Percentiles rank a stretch among this genome's conserved stretches.
These are phyloP conservation scores for Acrobasis suavella DNA, from an alignment of 2,888 invertebrate species.

Conservation along the genomic window DNA sequence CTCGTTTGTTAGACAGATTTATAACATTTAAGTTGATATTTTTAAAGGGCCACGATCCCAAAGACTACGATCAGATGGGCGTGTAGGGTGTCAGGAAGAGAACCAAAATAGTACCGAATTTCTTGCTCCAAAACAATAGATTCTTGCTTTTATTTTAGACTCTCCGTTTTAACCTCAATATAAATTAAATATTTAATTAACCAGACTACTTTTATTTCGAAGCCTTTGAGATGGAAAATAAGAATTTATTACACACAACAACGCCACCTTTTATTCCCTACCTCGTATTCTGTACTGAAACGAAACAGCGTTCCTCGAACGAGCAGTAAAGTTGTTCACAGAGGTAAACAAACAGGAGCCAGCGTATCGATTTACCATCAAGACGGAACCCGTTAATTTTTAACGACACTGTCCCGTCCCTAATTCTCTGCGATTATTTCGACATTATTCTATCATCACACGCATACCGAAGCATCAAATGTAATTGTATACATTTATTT, in stretches of 20 bases:
- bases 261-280: slow-evolving; percentile 5
- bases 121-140: too few relatives aligned
- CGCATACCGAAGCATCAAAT: slow-evolving; percentile 30
- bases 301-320: slow-evolving; percentile 19
- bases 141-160: too few relatives aligned
- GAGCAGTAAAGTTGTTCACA: slow-evolving; percentile 27
- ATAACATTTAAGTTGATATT: too few relatives aligned
- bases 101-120: too few relatives aligned
- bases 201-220: not conserved
- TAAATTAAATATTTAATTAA: too few relatives aligned
- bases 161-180: too few relatives aligned
- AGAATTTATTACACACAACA: slow-evolving; percentile 7
- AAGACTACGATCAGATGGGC: too few relatives aligned
- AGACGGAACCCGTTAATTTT: slow-evolving; percentile 66
- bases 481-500: not conserved
- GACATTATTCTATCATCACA: slow-evolving; percentile 44
- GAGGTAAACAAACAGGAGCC: slow-evolving; percentile 29
- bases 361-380: slow-evolving; percentile 72
- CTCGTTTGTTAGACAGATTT: too few relatives aligned
- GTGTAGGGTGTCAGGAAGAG: too few relatives aligned
- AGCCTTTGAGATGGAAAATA: slow-evolving; percentile 1
- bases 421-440: slow-evolving; percentile 67
- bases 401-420: slow-evolving; percentile 61
- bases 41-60: too few relatives aligned
- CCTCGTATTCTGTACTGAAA: slow-evolving; percentile 13